Evolutionary conservation across 2,113 vertebrate genomes (phyloP).

Genomic region (Tragelaphus strepsiceros): DNA sequence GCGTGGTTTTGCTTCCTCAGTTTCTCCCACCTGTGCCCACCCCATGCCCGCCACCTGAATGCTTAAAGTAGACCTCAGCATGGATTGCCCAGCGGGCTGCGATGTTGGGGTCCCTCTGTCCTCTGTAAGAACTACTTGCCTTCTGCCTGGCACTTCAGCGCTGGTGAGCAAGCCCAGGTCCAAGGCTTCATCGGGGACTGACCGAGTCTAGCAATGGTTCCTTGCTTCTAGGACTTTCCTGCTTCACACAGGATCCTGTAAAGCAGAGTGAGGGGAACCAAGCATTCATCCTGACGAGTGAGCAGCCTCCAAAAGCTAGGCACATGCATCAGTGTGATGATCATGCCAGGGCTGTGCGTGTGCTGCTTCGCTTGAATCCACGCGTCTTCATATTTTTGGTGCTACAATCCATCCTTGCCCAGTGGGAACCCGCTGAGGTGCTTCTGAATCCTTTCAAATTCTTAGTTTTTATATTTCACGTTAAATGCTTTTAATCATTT

Average conservation of each 20-base stretch:
- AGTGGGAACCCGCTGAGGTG: neutral
- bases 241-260: neutral
- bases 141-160: neutral
- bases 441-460: neutral
- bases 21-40: neutral
- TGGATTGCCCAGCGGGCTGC: accelerated
- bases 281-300: neutral
- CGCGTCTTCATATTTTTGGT: accelerated
- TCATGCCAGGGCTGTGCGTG: accelerated
- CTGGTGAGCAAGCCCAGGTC: neutral
- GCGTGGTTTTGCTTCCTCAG: neutral
- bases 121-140: neutral
- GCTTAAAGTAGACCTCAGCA: neutral
- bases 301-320: neutral
- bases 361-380: accelerated
- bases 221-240: neutral
- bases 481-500: neutral
- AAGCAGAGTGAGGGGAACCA: neutral
- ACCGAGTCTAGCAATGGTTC: neutral
- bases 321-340: accelerated
- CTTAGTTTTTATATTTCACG: neutral
- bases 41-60: accelerated
- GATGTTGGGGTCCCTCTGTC: no score
- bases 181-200: neutral
- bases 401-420: neutral